Conservation (phyloP, 2,888 invertebrate species). For the Ryuthela nishihirai region DNA sequence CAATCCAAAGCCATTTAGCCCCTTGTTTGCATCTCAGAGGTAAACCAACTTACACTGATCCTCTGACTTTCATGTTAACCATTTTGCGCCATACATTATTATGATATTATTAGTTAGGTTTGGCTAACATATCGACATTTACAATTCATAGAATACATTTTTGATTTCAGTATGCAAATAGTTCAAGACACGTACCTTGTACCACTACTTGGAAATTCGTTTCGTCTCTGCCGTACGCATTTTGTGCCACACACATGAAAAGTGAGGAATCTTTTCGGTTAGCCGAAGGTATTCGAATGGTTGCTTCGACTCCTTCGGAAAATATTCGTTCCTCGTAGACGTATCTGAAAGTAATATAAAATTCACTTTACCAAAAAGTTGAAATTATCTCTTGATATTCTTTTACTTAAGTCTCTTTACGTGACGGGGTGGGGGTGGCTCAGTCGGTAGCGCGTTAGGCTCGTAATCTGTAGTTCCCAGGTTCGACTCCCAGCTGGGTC, state of each 20-base stretch:
- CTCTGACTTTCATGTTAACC: too few relatives aligned
- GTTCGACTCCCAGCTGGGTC: too few relatives aligned
- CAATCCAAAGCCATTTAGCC: too few relatives aligned
- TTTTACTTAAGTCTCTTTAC: too few relatives aligned
- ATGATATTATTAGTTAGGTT: too few relatives aligned
- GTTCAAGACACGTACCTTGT: slow-evolving; percentile 44
- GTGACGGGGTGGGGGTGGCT: too few relatives aligned
- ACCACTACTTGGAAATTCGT: slow-evolving; percentile 42
- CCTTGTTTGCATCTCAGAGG: too few relatives aligned
- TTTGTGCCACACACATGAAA: slow-evolving; percentile 40
- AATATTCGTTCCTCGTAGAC: slow-evolving; percentile 27
- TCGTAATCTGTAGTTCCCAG: too few relatives aligned
- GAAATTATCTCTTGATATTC: not conserved
- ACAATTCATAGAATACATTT: slow-evolving; percentile 1
- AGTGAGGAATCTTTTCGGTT: slow-evolving; percentile 39
- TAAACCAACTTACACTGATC: too few relatives aligned
- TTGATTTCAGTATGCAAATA: slow-evolving; percentile 3
- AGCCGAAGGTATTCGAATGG: slow-evolving; percentile 45
- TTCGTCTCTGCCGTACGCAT: slow-evolving; percentile 43
- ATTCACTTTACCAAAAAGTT: not conserved
- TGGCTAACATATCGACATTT: not conserved
- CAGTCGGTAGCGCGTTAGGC: too few relatives aligned
- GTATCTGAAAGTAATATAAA: slow-evolving; percentile 15
- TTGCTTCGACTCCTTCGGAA: slow-evolving; percentile 45
- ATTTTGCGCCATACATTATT: too few relatives aligned